Evolutionary conservation across 1,140 invertebrate species (phyloP).

Genomic region (Geopemphigus sp.): DNA sequence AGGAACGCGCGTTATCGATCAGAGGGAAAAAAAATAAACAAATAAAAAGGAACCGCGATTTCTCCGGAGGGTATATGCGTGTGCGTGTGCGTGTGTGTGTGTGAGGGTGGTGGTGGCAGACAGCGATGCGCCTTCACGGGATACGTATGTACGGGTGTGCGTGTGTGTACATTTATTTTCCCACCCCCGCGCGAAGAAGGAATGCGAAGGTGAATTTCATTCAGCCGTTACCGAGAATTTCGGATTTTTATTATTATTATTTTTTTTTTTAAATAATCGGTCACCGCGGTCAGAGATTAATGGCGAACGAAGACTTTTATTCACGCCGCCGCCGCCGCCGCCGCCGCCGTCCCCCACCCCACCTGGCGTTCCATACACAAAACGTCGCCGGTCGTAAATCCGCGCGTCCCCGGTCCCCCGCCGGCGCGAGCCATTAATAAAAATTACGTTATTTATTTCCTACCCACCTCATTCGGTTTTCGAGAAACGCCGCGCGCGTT

Average conservation of each 20-base stretch:
- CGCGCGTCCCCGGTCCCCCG: no score
- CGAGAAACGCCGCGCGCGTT: no score
- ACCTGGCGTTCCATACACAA: no score
- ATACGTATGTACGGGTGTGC: no score
- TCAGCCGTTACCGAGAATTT: constrained; percentile 37
- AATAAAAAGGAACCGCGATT: constrained; percentile 38
- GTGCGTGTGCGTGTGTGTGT: constrained; percentile 1
- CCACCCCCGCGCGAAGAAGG: background rate
- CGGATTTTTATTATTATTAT: constrained; percentile 24
- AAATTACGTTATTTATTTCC: constrained; percentile 18
- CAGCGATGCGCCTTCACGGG: constrained; percentile 41
- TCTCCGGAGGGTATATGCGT: background rate
- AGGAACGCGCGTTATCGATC: constrained; percentile 25
- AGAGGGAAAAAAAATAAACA: constrained; percentile 33
- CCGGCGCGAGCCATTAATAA: constrained; percentile 5
- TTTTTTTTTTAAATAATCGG: constrained; percentile 42
- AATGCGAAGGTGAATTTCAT: constrained; percentile 27
- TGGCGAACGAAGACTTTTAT: background rate
- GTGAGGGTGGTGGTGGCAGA: background rate
- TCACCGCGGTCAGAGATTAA: constrained; percentile 42
- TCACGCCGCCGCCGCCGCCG: background rate
- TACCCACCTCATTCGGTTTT: background rate
- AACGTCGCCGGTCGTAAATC: no score
- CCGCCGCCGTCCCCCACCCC: no score
- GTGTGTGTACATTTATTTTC: no score